Percentiles rank a stretch among this genome's conserved stretches.
phyloP scores from a whole-genome alignment of 2,113 vertebrate species.

The Equus przewalskii region DNA sequence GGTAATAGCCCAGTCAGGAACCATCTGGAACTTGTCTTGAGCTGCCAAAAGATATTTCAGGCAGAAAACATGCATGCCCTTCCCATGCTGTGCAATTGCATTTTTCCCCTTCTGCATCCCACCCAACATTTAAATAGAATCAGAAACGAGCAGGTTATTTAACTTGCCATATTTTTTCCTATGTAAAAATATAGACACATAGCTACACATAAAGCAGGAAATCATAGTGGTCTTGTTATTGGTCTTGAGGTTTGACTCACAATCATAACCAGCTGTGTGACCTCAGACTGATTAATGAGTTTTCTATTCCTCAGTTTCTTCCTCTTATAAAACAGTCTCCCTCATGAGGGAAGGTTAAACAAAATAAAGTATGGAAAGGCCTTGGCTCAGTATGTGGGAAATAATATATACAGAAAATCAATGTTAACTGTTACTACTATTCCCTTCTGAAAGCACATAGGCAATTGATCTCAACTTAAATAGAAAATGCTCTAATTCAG shows the following conservation, averaged over 20 bases:
- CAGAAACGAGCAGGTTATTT: slow-evolving; percentile 16
- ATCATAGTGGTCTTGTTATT: background rate
- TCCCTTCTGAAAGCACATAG: background rate
- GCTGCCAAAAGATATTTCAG: slow-evolving; percentile 50
- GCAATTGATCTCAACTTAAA: background rate
- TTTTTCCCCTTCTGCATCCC: background rate
- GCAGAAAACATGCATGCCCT: background rate
- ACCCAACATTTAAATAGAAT: slow-evolving; percentile 20
- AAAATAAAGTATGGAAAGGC: background rate
- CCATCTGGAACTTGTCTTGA: slow-evolving; percentile 50
- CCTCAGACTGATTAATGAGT: background rate
- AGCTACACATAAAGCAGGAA: background rate
- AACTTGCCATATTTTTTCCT: background rate
- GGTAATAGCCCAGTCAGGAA: slow-evolving; percentile 2
- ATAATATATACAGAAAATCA: background rate
- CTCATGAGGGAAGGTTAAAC: background rate
- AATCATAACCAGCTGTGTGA: background rate
- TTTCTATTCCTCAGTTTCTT: background rate
- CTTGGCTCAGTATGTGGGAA: background rate
- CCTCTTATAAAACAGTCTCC: background rate
- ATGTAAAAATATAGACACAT: background rate
- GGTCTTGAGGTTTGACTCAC: background rate
- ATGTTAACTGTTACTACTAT: background rate
- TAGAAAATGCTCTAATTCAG: background rate
- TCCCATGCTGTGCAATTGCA: background rate